Evolutionary conservation across 2,113 vertebrate species (phyloP), one percentile per base, ranked within the genome.

Genomic region (Scolopax mira): DNA sequence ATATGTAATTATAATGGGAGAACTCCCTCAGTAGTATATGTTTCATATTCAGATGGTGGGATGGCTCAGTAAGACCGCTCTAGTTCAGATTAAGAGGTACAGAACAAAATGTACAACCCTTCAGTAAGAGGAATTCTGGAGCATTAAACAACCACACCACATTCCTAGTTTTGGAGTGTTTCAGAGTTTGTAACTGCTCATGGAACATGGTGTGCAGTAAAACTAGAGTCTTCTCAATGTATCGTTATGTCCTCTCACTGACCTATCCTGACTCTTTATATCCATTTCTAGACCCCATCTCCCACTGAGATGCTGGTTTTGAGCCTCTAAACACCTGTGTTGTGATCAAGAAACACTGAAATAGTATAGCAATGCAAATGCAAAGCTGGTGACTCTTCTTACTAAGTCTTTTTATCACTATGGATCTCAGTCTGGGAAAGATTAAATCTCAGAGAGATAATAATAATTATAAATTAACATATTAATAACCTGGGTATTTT

Each of bases 121-220:
- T 75, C 27, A 82, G 18, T 21, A 75, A 39, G 13, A 52, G 21
- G 11, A 33, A 30, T 51, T 46, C 17, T 48, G 67, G 10, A 75
- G 7, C 14, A 25, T n/a, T 10, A 44, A 60, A 23, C 6, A 24
- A 3, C 55, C 35, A n/a, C 4, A 28, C 0, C 13, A 1, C 6
- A 4, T 7, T 58, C 17, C 8, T 33, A 15, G 18, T 18, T 80
- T 55, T 81, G 35, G 65, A 48, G 33, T 60, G 1, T 14, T 58
- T 51, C 61, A 67, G 39, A 52, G 22, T 6, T 0, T 57, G 37
- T 16, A 85, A 7, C 8, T 30, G 14, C 12, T 67, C 11, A 12
- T 54, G 17, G 25, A 79, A 17, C 0, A 1, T 1, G 15, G 11
- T 27, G 22, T 37, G 37, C 35, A 48, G 23, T 30, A 44, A 62